Base-by-base conservation (phyloP, 2,113 vertebrate genomes). In the Myrmophylax atrothorax region DNA sequence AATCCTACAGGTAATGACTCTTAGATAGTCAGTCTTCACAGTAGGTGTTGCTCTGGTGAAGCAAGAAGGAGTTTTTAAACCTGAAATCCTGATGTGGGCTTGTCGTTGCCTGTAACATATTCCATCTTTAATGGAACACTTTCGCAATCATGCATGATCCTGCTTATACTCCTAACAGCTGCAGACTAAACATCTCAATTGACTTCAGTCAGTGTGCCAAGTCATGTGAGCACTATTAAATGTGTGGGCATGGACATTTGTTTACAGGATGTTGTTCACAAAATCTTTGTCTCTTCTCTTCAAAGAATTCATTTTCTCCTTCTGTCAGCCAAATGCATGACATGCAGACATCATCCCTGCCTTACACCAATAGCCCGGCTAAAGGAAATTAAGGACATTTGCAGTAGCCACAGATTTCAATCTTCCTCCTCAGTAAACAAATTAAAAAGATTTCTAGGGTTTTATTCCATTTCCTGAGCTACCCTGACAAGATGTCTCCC, bases 181-280 rank as follows among this genome's bases (percentile, higher is more conserved):
- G 67, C 72, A 95, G 92, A 95, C 88, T 93, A 92, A 96, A 95
- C 47, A 84, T 81, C 83, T 88, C 76, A 55, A 74, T 55, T 88
- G 46, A 46, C 59, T 84, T 74, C 68, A 77, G 50, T 5, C 55
- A 55, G 35, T 22, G n/a, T 84, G 64, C 72, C 82, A 89, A 38
- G 52, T 80, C 47, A 44, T 63, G n/a, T 40, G 59, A 92, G 33
- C 1, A 0, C 68, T 84, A 44, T 52, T 88, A 52, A 90, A 84
- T 33, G 9, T 29, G 18, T 53, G 26, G 50, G 22, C 80, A 68
- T 0, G 0, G 75, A 68, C 52, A 20, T 84, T 78, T 72, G 14
- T 67, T 91, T 96, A 69, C 24, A 37, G 59, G 26, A 35, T 52
- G 55, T 64, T 77, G 20, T 33, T 81, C 40, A 24, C 18, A 88